These are phyloP conservation scores for Trachelus iudaicus DNA, from an alignment of 2,888 invertebrate genomes.

Conservation along the genomic window DNA sequence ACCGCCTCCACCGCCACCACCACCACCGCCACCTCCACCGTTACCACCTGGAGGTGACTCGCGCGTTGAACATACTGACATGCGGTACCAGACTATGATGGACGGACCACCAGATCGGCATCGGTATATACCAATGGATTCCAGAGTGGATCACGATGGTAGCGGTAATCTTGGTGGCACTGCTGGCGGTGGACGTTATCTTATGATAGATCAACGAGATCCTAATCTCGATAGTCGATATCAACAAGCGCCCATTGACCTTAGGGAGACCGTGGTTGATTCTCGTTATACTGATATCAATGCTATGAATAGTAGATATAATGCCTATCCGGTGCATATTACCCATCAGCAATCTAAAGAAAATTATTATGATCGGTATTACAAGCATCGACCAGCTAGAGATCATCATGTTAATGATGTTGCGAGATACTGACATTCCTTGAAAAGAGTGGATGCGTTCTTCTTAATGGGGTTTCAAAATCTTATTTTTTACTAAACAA, in stretches of 20 bases:
- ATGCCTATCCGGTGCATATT: neutral
- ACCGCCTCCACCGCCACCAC: neutral
- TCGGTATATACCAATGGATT: neutral
- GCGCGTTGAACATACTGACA: neutral
- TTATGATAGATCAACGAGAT: neutral
- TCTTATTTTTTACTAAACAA: too few species aligned
- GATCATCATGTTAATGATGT: slow-evolving; percentile 48
- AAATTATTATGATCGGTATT: slow-evolving; percentile 63
- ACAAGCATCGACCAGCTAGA: slow-evolving; percentile 61
- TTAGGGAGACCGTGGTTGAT: slow-evolving; percentile 30
- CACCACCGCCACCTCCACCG: too few species aligned
- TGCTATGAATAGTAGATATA: neutral
- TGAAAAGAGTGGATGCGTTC: too few species aligned
- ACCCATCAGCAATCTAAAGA: slow-evolving; percentile 50
- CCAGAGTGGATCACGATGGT: neutral
- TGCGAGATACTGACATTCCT: neutral
- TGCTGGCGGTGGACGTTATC: neutral
- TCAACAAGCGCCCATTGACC: slow-evolving; percentile 39
- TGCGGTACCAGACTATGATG: slow-evolving; percentile 32
- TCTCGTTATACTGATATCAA: neutral
- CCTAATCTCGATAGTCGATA: slow-evolving; percentile 23
- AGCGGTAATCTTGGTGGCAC: neutral
- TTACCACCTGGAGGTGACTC: neutral
- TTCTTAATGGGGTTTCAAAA: too few species aligned
- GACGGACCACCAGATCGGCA: slow-evolving; percentile 34